phyloP scores from a whole-genome alignment of 2,113 vertebrate genomes.

The Spermophilus dauricus region DNA sequence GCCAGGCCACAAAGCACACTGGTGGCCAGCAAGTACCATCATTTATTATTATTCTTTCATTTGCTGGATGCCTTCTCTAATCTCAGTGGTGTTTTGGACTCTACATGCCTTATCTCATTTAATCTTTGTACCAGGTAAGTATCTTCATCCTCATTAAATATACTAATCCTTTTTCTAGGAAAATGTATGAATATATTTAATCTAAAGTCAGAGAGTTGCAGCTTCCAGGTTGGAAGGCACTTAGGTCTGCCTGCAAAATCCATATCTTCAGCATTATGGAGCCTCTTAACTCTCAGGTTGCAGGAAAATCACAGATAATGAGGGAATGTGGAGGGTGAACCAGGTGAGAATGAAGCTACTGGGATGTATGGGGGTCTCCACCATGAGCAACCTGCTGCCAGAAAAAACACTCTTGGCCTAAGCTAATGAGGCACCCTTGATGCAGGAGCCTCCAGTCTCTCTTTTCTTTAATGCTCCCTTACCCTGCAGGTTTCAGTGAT shows the following conservation, averaged over 20 bases:
- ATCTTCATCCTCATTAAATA: not conserved
- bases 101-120: not conserved
- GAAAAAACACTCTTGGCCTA: not conserved
- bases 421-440: not conserved
- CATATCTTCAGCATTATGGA: not conserved
- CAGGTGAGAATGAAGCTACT: not conserved
- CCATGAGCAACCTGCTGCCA: not conserved
- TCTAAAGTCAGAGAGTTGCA: not conserved
- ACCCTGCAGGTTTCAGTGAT: not conserved
- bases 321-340: not conserved
- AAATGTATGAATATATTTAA: not conserved
- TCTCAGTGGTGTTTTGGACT: not conserved
- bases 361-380: not conserved
- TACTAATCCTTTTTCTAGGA: slow-evolving; percentile 39
- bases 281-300: not conserved
- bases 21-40: too few relatives aligned
- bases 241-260: not conserved
- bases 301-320: not conserved
- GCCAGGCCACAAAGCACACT: too few relatives aligned
- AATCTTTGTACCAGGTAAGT: not conserved
- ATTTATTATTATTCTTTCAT: too few relatives aligned
- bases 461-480: not conserved
- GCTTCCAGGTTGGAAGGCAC: not conserved
- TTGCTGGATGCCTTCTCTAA: too few relatives aligned
- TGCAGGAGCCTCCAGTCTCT: not conserved